Evolutionary conservation across 2,888 invertebrate species (phyloP), one percentile per base, ranked within the genome.

Genomic region (Anthophora plumipes): DNA sequence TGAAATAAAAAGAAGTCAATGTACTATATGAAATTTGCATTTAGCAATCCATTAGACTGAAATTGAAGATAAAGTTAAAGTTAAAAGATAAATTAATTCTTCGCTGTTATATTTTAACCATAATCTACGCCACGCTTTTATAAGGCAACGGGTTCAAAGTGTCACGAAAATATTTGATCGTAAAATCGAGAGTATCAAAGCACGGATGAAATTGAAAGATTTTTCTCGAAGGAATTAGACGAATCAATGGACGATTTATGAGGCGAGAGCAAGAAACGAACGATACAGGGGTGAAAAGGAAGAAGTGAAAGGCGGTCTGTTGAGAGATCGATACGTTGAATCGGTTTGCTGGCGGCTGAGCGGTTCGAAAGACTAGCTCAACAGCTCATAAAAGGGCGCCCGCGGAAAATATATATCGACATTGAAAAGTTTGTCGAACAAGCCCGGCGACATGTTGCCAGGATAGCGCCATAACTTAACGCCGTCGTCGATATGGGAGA

Each of bases 361-460:
- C 73, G 76, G 72, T 60, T 73, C 80, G 83, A 80, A 78, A 75
- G 86, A 87, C 81, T 80, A 85, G 78, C 79, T 87, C 83, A 85
- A 84, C 83, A 87, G 88, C 87, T 90, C 89, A 88, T 91, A 90
- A 90, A 91, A 90, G 89, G 89, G 89, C 84, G 88, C 72, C 88
- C 84, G 85, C 79, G 84, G 79, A 88, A 90, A 85, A 89, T 89
- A 90, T 90, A 91, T 90, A 90, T 90, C 90, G 91, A 89, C 90
- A 89, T 90, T 91, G 91, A 91, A 93, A 92, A 93, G 92, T 93
- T 92, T 91, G 93, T 91, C 87, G 91, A 91, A 92, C 92, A 92
- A 90, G 89, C 83, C 88, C 80, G 87, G 89, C 91, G 92, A 92
- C 93, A 93, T 90, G 90, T 91, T 92, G 92, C 91, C 85, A 85